These are phyloP conservation scores for Desmophyllum pertusum DNA, from an alignment of 92 coral and sea anemone species.

Conservation along the genomic window DNA sequence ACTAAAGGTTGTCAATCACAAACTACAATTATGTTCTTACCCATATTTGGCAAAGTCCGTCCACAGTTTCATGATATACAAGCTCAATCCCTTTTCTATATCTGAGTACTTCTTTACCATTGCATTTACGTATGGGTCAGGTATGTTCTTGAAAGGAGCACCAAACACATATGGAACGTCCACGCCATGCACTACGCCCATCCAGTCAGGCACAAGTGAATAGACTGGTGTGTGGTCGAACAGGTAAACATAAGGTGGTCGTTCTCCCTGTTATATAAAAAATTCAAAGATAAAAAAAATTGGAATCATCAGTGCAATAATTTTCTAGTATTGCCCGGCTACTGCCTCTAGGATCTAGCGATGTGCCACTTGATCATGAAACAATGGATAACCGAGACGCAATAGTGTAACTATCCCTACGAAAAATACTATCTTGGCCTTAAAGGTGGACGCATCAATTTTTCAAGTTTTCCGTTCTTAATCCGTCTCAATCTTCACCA, in stretches of 20 bases:
- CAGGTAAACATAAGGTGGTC: slow-evolving; percentile 42
- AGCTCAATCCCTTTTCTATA: slow-evolving; percentile 14
- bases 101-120: neutral
- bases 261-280: slow-evolving; percentile 19
- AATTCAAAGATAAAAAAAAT: too few species aligned
- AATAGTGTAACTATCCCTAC: too few species aligned
- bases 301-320: too few species aligned
- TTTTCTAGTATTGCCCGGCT: too few species aligned
- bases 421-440: too few species aligned
- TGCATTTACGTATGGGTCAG: neutral
- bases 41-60: slow-evolving; percentile 87
- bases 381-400: too few species aligned
- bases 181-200: slow-evolving; percentile 20
- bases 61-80: slow-evolving; percentile 72
- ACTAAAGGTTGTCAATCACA: too few species aligned
- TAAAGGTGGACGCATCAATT: too few species aligned
- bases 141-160: slow-evolving; percentile 2
- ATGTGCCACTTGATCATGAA: too few species aligned
- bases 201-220: slow-evolving; percentile 21
- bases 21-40: slow-evolving; percentile 38
- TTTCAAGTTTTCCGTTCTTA: too few species aligned
- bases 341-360: too few species aligned
- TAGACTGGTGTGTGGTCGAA: slow-evolving; percentile 32
- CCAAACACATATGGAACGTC: slow-evolving; percentile 12
- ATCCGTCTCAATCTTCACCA: too few species aligned